A percentile compares a stretch with the other conserved stretches of the same genome.
phyloP scores from a whole-genome alignment of 2,888 invertebrate genomes.

The Gasteruption jaculator region DNA sequence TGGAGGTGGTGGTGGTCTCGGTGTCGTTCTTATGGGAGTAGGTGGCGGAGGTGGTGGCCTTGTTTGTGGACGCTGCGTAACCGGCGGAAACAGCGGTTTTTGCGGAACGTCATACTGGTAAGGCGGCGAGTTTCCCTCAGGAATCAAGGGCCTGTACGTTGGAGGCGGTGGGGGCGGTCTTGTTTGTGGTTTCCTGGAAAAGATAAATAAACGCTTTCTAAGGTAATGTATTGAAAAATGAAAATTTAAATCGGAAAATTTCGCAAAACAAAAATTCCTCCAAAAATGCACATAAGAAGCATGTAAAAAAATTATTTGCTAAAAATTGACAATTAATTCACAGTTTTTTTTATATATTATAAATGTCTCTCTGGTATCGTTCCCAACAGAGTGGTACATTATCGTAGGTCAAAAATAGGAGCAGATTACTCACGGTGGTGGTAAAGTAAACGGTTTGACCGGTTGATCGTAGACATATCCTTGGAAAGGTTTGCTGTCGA shows the following conservation, averaged over 20 bases:
- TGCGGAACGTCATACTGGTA: too few relatives aligned
- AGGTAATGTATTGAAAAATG: too few relatives aligned
- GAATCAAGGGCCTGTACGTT: slow-evolving; percentile 24
- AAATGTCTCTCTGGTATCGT: too few relatives aligned
- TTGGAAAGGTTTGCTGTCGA: slow-evolving; percentile 33
- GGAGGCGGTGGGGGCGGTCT: slow-evolving; percentile 29
- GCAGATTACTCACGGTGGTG: slow-evolving; percentile 32
- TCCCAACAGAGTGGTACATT: too few relatives aligned
- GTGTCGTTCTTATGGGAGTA: slow-evolving; percentile 20
- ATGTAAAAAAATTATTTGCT: background rate
- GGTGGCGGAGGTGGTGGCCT: slow-evolving; percentile 22
- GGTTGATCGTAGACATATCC: slow-evolving; percentile 41
- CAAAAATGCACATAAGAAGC: too few relatives aligned
- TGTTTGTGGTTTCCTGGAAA: slow-evolving; percentile 16
- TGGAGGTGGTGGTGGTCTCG: slow-evolving; percentile 17
- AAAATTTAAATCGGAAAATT: too few relatives aligned
- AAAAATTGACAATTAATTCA: too few relatives aligned
- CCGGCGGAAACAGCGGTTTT: too few relatives aligned
- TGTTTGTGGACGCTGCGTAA: slow-evolving; percentile 20
- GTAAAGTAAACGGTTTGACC: slow-evolving; percentile 36
- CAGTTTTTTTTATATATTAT: too few relatives aligned
- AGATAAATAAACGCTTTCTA: too few relatives aligned
- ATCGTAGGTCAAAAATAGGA: too few relatives aligned
- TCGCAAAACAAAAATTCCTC: too few relatives aligned
- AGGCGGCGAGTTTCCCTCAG: slow-evolving; percentile 8